These are phyloP conservation scores for Dasyornis broadbenti DNA, from an alignment of 2,113 vertebrate genomes.

Conservation along the genomic window DNA sequence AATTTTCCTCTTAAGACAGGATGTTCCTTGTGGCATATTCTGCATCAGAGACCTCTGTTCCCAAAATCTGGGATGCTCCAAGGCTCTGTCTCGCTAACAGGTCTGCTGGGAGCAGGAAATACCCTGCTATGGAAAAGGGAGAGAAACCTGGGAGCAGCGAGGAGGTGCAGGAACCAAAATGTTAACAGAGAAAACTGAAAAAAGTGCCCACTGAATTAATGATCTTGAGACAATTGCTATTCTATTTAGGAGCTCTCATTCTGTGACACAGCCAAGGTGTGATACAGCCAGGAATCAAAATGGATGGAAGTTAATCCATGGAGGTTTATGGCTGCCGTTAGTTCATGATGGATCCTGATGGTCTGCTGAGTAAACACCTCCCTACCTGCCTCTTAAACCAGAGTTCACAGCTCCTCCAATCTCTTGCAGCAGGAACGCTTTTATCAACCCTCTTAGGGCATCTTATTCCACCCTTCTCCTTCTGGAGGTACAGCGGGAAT, in stretches of 20 bases:
- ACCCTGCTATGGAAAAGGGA: background rate
- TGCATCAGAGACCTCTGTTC: background rate
- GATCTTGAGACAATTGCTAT: background rate
- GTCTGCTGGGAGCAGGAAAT: background rate
- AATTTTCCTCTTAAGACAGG: background rate
- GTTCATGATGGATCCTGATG: background rate
- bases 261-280: background rate
- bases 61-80: background rate
- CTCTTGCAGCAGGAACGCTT: background rate
- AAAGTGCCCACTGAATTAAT: background rate
- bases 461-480: background rate
- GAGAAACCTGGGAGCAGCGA: background rate
- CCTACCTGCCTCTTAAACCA: background rate
- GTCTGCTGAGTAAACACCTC: background rate
- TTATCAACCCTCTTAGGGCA: background rate
- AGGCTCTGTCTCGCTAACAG: background rate
- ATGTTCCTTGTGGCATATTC: background rate
- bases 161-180: background rate
- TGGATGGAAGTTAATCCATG: background rate
- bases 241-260: background rate
- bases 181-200: background rate
- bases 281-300: background rate
- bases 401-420: slow-evolving; percentile 48
- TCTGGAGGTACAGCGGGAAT: background rate
- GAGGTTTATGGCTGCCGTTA: background rate